Base-by-base conservation (phyloP, 2,113 vertebrate species). In the Cyrtonyx montezumae region DNA sequence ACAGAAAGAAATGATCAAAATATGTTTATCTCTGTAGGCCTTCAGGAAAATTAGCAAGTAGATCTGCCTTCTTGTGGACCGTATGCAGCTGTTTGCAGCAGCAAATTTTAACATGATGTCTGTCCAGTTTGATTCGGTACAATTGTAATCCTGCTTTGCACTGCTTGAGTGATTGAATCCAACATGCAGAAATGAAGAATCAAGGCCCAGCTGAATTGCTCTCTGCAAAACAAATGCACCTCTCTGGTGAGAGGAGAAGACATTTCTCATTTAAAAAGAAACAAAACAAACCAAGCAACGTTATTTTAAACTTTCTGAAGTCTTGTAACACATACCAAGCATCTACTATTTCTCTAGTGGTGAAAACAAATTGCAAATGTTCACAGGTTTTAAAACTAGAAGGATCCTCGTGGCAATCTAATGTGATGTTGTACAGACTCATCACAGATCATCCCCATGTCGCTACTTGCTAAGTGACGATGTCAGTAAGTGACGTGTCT, bases 1-100 rank as follows among this genome's bases (percentile, higher is more conserved):
- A 40, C 40, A 40, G 40, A 40, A 12, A 13, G 30, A 32, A 11
- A 37, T 3, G 12, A 22, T 46, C 56, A 70, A n/a, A 36, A 62
- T 55, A 69, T 5, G 26, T n/a, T 51, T 12, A 30, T 49, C 18
- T 22, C 61, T 5, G 25, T 5, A 48, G 8, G 16, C 20, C 25
- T 8, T 32, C 11, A 15, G 42, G 66, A 46, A 37, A 28, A 34
- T 2, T 45, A 43, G 37, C 48, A 12, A 30, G 9, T 16, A 5
- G 15, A 13, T 34, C 42, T 10, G 49, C 15, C 9, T 20, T 13
- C 34, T 30, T 3, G 0, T 5, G 3, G 14, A 15, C 48, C 20
- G 18, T 15, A 8, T 5, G 11, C 49, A 22, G 18, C 32, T 15
- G 0, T 48, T 40, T 34, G 34, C 56, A 28, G 40, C 9, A 4